Evolutionary conservation across 2,797 vertebrate species (phyloP), one percentile per base, ranked within the genome.

Genomic region (Cottoperca gobio): DNA sequence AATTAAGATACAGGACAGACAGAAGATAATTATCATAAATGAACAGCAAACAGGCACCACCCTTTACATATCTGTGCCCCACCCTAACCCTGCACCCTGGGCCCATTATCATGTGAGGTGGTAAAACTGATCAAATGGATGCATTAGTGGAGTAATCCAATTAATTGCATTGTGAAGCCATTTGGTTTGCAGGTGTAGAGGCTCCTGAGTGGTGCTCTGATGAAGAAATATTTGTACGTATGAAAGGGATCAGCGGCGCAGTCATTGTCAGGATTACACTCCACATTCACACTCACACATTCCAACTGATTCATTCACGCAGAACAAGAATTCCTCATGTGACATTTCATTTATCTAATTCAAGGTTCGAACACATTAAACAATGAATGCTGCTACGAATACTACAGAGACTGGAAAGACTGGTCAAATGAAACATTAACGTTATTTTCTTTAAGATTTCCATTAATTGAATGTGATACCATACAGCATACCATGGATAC

Each of bases 81-180:
- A 8, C 24, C 53, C 53, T 28, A 26, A 55, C 46, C 46, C 54
- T n/a, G n/a, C n/a, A n/a, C n/a, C n/a, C n/a, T n/a, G n/a, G n/a
- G n/a, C n/a, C n/a, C 49, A 46, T 78, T 58, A 69, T 68, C 24
- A 37, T 19, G 12, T 10, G 43, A 82, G 61, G 45, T 39, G 40
- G 37, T 60, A 79, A 71, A 75, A 75, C 55, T 53, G 81, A 80
- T 70, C 40, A 82, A 82, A 85, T 74, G 63, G 74, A 75, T 78
- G 72, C 74, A 84, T 87, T 73, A 82, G 76, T 73, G 73, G 61
- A 65, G 78, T 72, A 74, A 80, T 82, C 68, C 33, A 68, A 81
- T 88, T 81, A 78, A 85, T 73, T 58, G 69, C 63, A 70, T 60
- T 61, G 71, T 72, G 78, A 61, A 75, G 73, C 70, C 65, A 42